Base-by-base conservation (phyloP, 2,113 vertebrate species). In the Periophthalmodon schlosseri region DNA sequence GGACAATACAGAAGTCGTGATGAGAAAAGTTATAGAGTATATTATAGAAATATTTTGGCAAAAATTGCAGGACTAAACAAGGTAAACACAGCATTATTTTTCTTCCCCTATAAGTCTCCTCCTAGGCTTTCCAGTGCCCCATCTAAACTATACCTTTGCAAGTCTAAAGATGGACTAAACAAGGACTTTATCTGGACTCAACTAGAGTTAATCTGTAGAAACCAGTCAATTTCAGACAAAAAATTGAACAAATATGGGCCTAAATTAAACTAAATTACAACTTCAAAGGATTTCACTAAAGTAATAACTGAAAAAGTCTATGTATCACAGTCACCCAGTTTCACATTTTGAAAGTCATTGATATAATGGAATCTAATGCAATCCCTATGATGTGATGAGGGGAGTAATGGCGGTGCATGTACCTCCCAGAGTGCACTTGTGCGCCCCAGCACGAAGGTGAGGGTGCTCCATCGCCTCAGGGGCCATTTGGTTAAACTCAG, bases 21-120 rank as follows among this genome's bases (percentile, higher is more conserved):
- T 86, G 88, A 87, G 85, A 80, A 88, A 86, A 77, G 91, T 89
- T 89, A 90, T 84, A 84, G 84, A 39, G 84, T 87, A 87, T 86
- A 81, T 88, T 87, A 71, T 83, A 83, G 82, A 44, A 10, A 44
- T 44, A 44, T 11, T 54, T 52, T 54, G 9, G 9, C 89, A 87
- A 79, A 91, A 88, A 85, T 79, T 86, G 89, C 90, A 82, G 86
- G 91, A 91, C 89, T 88, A 85, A 85, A 91, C 90, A 85, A 80
- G 80, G 87, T 93, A 92, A 93, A 93, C 93, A 93, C 89, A 91
- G 88, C 92, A 93, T 92, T 93, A 90, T 90, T 87, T 91, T 91
- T 86, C 89, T 85, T 91, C 89, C 87, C 78, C 75, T 79, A 85
- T 89, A 94, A 89, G 69, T 80, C 90, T 90, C 87, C 85, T 89